Base-by-base conservation (phyloP, 2,888 invertebrate species). In the Zonitis immaculata region DNA sequence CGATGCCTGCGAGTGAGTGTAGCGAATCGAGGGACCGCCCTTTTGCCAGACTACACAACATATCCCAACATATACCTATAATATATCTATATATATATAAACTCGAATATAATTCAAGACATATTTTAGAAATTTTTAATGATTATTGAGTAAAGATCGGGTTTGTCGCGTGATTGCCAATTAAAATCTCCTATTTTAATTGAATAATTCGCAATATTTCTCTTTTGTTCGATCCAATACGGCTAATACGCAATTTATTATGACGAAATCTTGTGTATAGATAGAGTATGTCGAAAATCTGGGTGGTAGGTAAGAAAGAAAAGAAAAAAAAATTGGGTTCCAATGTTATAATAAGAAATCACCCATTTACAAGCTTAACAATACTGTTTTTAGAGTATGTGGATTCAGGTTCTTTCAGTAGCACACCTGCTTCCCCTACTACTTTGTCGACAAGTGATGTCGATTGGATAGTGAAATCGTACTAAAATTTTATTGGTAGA, bases 401-500 rank as follows among this genome's bases (percentile, higher is more conserved):
- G 20, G 39, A 39, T 39, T 39, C 39, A 47, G 30, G 49, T 51
- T 51, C 52, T 63, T 65, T 68, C 66, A 64, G 68, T 64, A 71
- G 70, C 72, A 70, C 73, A 76, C 75, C 76, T 76, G 76, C 71
- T 66, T 60, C 65, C 66, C 67, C 63, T 62, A 68, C 66, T 61
- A 49, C 50, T 42, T 47, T 42, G 39, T 27, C 25, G 51, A 44
- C 52, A 54, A 51, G 52, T 47, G 50, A 44, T 35, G 47, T 51
- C 64, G 54, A 74, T 73, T 74, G 73, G 74, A 56, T 47, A 62
- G 39, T 54, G 43, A 52, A 47, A 54, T 55, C 48, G 52, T 48
- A 52, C 55, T 49, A 25, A 30, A 50, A 35, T 54, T 42, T 50
- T 56, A 76, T 77, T 77, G 76, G 76, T 61, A 56, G 59, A 47